A percentile compares a stretch with the other conserved stretches of the same genome.
These are phyloP conservation scores for Rutilus rutilus DNA, from an alignment of 2,113 vertebrate genomes.

Conservation along the genomic window DNA sequence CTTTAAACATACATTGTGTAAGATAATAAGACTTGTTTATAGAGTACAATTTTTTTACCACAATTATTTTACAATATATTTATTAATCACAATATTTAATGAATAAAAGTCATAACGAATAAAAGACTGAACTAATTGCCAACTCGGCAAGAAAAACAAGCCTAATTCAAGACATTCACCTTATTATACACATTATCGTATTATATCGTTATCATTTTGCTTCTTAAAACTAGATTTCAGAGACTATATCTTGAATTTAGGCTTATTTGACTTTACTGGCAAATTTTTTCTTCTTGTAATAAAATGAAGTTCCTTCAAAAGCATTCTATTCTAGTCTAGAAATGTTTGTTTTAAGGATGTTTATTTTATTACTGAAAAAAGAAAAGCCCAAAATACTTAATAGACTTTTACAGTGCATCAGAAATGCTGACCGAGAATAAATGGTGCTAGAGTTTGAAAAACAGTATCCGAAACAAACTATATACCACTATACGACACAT, in stretches of 20 bases:
- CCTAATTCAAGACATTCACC: neutral
- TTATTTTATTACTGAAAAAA: neutral
- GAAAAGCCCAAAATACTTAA: neutral
- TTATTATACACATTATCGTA: neutral
- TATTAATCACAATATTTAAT: too few relatives aligned
- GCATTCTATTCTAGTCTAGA: neutral
- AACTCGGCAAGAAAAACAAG: neutral
- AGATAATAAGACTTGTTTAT: too few relatives aligned
- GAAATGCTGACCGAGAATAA: neutral
- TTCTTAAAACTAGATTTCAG: neutral
- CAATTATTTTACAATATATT: too few relatives aligned
- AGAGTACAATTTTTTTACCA: too few relatives aligned
- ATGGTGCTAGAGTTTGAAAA: neutral
- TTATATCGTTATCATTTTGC: neutral
- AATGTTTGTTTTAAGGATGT: neutral
- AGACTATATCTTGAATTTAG: neutral
- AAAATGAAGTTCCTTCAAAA: too few relatives aligned
- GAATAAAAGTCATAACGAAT: too few relatives aligned
- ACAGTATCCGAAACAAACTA: neutral
- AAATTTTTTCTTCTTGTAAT: neutral
- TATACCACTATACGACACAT: neutral
- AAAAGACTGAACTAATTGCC: too few relatives aligned
- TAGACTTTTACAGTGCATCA: conserved; percentile 1
- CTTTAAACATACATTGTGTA: neutral
- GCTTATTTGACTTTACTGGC: neutral